Evolutionary conservation across 2,113 vertebrate species (phyloP), one percentile per base, ranked within the genome.

Genomic region (Ophthalmolycus amberensis): DNA sequence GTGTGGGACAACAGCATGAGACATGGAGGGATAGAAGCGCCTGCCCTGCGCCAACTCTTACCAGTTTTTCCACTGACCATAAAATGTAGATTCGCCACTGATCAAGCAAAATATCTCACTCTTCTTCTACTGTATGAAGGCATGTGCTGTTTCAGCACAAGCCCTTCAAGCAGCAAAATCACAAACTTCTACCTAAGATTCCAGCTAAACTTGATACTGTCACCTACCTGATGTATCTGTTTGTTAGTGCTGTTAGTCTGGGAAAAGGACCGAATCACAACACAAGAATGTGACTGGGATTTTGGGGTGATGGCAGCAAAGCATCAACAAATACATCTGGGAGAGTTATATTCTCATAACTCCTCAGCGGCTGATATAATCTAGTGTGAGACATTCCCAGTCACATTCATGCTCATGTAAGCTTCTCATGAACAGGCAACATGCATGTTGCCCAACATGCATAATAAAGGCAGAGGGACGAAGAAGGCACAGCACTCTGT

Each of bases 401-500:
- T 93, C 91, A 94, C 90, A 92, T 91, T 92, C 86, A 91, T 91
- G 90, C 86, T 84, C 58, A 78, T 70, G 38, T 85, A 84, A 92
- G 86, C 88, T 80, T 90, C 80, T 87, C 70, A 85, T 88, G 84
- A 83, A 84, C 83, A 92, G 92, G 91, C 91, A 89, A 90, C 94
- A 94, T 94, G 94, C 92, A 94, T 86, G 90, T 91, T 92, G 79
- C 83, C 84, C 75, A 85, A 82, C 89, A 92, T 92, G 93, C 93
- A 90, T 77, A 63, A 85, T 37, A 83, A 82, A 88, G 77, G 80
- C 40, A 34, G 70, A 71, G 83, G 78, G 77, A 81, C 90, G 63
- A 75, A 77, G 48, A 76, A 72, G 79, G 76, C 71, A 80, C 84
- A 85, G 56, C 87, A 77, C 80, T 89, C 72, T 42, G 64, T 73